Percentiles rank a stretch among this genome's conserved stretches.
Conservation (phyloP, 2,113 vertebrate species). For the Zeus faber region DNA sequence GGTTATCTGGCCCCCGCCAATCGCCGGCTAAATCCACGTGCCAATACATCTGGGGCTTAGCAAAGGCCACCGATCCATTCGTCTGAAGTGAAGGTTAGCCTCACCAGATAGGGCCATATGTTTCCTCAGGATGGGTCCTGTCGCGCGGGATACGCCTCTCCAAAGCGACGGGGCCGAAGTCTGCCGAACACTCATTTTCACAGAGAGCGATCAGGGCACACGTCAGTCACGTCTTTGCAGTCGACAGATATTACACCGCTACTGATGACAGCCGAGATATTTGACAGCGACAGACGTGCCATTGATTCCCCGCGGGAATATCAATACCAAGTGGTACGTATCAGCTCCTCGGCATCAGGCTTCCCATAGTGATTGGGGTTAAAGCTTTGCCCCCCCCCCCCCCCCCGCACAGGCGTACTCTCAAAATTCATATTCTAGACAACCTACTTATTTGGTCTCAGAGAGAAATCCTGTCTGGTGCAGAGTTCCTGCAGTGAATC, state of each 20-base stretch:
- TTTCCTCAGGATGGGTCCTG: slow-evolving; percentile 30
- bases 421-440: not conserved
- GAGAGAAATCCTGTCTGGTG: slow-evolving; percentile 2
- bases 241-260: too few species aligned
- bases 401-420: too few species aligned
- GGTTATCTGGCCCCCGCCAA: slow-evolving; percentile 42
- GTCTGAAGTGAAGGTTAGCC: slow-evolving; percentile 32
- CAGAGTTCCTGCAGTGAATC: slow-evolving; percentile 3
- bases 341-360: slow-evolving; percentile 18
- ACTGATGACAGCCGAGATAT: slow-evolving; percentile 1
- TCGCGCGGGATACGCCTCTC: slow-evolving; percentile 1
- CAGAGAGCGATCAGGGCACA: too few species aligned
- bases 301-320: slow-evolving; percentile 27
- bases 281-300: slow-evolving; percentile 16
- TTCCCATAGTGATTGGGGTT: too few species aligned
- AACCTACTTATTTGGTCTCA: slow-evolving; percentile 16
- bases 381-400: too few species aligned
- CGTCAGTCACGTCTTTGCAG: too few species aligned
- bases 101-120: slow-evolving; percentile 5
- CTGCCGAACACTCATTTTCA: too few species aligned
- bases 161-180: not conserved
- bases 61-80: slow-evolving; percentile 33
- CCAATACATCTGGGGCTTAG: slow-evolving; percentile 36
- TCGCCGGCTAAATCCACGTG: slow-evolving; percentile 39
- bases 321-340: too few species aligned